Conservation (phyloP, 1,140 invertebrate genomes). For the Parapsyche elsis region DNA sequence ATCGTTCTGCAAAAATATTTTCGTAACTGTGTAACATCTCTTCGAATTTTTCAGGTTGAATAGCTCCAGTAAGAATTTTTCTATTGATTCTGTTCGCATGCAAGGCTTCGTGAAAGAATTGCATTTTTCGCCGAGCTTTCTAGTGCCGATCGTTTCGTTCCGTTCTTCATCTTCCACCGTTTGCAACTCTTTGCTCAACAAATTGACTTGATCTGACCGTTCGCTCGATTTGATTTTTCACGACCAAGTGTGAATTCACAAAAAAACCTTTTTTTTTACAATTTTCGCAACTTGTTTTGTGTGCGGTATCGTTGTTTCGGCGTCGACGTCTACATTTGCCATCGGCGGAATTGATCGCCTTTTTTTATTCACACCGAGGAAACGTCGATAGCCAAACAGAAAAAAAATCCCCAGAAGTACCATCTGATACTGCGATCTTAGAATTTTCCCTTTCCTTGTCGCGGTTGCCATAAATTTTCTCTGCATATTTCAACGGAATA, state of each 20-base stretch:
- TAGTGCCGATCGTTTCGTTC: conserved; percentile 5
- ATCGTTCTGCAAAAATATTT: conserved; percentile 1
- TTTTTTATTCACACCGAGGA: no score
- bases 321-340: neutral
- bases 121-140: conserved; percentile 13
- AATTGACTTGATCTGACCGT: neutral
- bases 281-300: neutral
- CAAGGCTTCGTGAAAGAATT: neutral
- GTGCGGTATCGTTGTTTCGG: neutral
- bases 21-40: neutral
- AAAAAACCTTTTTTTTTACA: no score
- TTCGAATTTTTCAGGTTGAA: neutral
- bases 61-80: neutral
- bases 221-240: neutral
- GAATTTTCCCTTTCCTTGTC: neutral
- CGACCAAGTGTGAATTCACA: no score
- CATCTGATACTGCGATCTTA: neutral
- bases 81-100: neutral
- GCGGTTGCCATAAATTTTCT: conserved; percentile 15
- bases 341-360: no score
- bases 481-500: conserved; percentile 3
- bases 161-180: neutral
- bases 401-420: neutral
- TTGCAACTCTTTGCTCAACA: no score
- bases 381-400: no score